Evolutionary conservation across 2,797 vertebrate species (phyloP).

Genomic region (Neomorphus geoffroyi): DNA sequence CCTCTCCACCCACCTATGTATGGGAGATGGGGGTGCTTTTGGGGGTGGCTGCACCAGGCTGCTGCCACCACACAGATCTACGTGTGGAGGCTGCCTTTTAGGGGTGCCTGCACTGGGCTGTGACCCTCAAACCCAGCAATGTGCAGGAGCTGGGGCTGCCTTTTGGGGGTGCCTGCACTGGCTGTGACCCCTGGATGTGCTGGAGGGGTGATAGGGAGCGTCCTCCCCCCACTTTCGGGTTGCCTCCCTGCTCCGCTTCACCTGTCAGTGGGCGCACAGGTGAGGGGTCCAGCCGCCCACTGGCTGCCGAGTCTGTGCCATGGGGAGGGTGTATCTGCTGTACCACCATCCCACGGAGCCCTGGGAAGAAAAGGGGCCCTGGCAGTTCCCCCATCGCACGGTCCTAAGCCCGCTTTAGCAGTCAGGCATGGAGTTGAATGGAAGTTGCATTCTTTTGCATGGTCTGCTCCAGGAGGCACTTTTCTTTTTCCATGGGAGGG

Average conservation of each 20-base stretch:
- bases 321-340: background rate
- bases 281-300: background rate
- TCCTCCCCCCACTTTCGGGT: background rate
- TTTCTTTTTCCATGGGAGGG: slow-evolving; percentile 66
- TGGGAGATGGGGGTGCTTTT: too few relatives aligned
- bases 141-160: too few relatives aligned
- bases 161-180: too few relatives aligned
- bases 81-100: too few relatives aligned
- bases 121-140: too few relatives aligned
- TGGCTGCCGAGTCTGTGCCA: background rate
- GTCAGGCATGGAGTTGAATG: slow-evolving; percentile 63
- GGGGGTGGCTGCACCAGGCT: too few relatives aligned
- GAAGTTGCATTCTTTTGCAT: slow-evolving; percentile 69
- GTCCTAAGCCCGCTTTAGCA: slow-evolving; percentile 57
- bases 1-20: too few relatives aligned
- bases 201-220: background rate
- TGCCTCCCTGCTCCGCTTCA: background rate
- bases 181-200: background rate
- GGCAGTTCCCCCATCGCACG: background rate
- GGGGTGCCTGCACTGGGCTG: too few relatives aligned
- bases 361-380: background rate
- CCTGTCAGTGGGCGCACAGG: slow-evolving; percentile 27
- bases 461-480: slow-evolving; percentile 56
- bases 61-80: too few relatives aligned
- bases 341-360: background rate